Conservation (phyloP, 2,888 invertebrate genomes). For the Chromoteleia sp. region DNA sequence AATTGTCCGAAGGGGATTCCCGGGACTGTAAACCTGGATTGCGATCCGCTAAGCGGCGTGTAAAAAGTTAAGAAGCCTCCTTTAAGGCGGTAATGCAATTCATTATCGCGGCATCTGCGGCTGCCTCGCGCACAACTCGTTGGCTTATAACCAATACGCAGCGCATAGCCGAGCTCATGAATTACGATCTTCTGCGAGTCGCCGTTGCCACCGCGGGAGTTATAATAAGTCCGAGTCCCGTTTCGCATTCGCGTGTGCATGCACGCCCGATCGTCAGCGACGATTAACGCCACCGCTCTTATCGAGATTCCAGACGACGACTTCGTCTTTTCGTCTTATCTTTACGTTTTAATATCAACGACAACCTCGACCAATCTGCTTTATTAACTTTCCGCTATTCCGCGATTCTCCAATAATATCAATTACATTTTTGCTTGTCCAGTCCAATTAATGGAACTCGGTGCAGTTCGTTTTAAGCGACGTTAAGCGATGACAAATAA, state of each 20-base stretch:
- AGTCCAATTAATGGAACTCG: too few relatives aligned
- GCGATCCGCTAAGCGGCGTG: constrained; percentile 49
- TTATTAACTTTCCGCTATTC: too few relatives aligned
- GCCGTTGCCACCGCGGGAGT: constrained; percentile 72
- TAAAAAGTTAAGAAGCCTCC: constrained; percentile 68
- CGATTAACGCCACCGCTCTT: constrained; percentile 59
- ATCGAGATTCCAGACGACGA: constrained; percentile 50
- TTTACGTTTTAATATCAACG: constrained; percentile 60
- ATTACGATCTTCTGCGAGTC: constrained; percentile 72
- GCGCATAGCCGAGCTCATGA: constrained; percentile 64
- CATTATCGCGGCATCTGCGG: constrained; percentile 75
- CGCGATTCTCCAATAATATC: too few relatives aligned
- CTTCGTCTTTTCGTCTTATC: constrained; percentile 55
- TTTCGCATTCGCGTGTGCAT: constrained; percentile 70
- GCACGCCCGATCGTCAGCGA: constrained; percentile 57
- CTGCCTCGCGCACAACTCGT: constrained; percentile 57
- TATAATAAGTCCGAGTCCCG: constrained; percentile 75
- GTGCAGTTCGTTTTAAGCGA: too few relatives aligned
- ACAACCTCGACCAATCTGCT: constrained; percentile 9
- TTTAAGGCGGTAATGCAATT: constrained; percentile 74
- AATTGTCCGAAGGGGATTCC: constrained; percentile 43
- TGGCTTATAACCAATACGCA: constrained; percentile 65
- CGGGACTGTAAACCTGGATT: constrained; percentile 39
- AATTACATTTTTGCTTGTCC: too few relatives aligned
- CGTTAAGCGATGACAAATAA: too few relatives aligned